These are phyloP conservation scores for Lysandra bellargus DNA, from an alignment of 2,888 invertebrate genomes.

Conservation along the genomic window DNA sequence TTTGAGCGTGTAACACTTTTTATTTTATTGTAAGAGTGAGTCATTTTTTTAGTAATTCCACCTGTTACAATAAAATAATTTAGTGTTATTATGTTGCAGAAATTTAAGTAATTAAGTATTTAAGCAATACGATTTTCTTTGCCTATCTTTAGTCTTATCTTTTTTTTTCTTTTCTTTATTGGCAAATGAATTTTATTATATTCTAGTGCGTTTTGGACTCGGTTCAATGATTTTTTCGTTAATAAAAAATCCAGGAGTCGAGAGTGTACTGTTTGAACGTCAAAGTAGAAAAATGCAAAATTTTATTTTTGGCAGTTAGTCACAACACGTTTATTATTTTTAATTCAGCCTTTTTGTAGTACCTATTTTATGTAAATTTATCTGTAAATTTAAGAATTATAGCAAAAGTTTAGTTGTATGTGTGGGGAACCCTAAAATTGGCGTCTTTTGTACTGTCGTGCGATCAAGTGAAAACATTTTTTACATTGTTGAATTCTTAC, in stretches of 20 bases:
- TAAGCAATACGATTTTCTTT: conserved; percentile 42
- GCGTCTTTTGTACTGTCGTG: neutral
- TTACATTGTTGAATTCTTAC: conserved; percentile 26
- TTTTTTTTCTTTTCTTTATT: conserved; percentile 29
- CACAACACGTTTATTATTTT: neutral
- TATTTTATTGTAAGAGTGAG: conserved; percentile 60
- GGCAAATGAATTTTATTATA: conserved; percentile 50
- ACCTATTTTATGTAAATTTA: neutral
- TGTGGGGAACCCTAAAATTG: neutral
- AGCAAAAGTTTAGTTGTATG: neutral
- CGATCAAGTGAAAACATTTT: conserved; percentile 8
- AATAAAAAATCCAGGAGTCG: conserved; percentile 70
- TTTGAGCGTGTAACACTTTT: conserved; percentile 47
- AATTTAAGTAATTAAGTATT: conserved; percentile 30
- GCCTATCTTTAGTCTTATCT: conserved; percentile 16
- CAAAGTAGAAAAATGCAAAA: conserved; percentile 37
- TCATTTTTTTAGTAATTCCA: conserved; percentile 45
- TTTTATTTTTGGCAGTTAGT: neutral
- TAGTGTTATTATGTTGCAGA: conserved; percentile 47
- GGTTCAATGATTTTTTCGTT: conserved; percentile 67
- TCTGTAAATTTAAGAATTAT: neutral
- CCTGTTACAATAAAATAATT: conserved; percentile 58
- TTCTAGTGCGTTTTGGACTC: conserved; percentile 53
- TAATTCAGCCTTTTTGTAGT: neutral
- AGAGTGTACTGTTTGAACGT: conserved; percentile 46